Evolutionary conservation across 2,113 vertebrate species (phyloP).

Genomic region (Suncus etruscus): DNA sequence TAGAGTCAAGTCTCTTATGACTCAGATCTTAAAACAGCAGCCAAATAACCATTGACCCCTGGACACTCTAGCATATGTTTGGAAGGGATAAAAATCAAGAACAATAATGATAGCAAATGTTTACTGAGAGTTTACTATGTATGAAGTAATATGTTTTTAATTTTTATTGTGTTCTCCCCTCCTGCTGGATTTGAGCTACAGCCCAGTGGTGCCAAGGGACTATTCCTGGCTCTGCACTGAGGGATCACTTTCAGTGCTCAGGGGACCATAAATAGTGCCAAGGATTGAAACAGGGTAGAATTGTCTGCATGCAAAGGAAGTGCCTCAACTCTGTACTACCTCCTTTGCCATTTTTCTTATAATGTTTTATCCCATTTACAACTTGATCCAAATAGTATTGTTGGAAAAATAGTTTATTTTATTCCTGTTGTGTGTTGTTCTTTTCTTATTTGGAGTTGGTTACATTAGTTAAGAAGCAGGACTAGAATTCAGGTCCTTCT

Average conservation of each 20-base stretch:
- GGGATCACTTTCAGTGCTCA: too few species aligned
- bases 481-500: neutral
- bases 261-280: too few species aligned
- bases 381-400: too few species aligned
- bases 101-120: neutral
- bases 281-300: too few species aligned
- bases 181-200: too few species aligned
- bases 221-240: too few species aligned
- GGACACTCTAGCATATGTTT: neutral
- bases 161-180: too few species aligned
- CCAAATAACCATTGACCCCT: conserved; percentile 37
- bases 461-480: neutral
- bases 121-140: neutral
- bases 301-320: too few species aligned
- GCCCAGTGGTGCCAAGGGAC: too few species aligned
- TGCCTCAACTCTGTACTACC: neutral
- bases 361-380: neutral
- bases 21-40: conserved; percentile 48
- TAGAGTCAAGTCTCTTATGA: conserved; percentile 6
- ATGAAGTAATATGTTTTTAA: neutral
- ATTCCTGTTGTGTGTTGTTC: too few species aligned
- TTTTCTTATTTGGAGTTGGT: neutral
- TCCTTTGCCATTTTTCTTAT: too few species aligned
- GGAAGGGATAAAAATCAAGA: neutral
- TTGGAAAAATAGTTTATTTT: neutral